A percentile compares a stretch with the other conserved stretches of the same genome.
phyloP scores from a whole-genome alignment of 2,797 vertebrate genomes.

The Enteromius fasciolatus region DNA sequence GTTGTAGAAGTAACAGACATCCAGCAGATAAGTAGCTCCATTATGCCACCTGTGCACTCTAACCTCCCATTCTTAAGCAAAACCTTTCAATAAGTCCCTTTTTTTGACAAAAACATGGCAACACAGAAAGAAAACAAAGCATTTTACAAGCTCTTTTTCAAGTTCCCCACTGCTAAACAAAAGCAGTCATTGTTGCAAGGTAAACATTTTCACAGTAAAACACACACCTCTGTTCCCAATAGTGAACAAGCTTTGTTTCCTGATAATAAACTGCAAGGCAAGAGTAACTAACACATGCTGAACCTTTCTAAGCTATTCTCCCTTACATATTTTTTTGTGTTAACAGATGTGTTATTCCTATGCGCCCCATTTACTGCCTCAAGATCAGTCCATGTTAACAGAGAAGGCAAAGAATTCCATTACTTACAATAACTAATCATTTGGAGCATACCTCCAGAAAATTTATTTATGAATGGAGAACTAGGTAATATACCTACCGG shows the following conservation, averaged over 20 bases:
- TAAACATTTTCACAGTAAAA: conserved; percentile 45
- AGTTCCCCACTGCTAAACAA: conserved; percentile 20
- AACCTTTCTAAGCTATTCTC: conserved; percentile 63
- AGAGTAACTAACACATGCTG: conserved; percentile 62
- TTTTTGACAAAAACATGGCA: conserved; percentile 1
- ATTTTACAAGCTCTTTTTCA: conserved; percentile 22
- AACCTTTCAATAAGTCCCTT: background rate
- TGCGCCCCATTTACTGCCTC: conserved; percentile 50
- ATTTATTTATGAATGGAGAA: conserved; percentile 4
- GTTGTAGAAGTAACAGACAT: background rate
- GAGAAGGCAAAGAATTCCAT: conserved; percentile 3
- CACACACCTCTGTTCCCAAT: conserved; percentile 60
- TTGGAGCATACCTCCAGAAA: background rate
- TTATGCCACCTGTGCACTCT: background rate
- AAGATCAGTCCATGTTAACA: conserved; percentile 47
- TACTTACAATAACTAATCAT: conserved; percentile 5
- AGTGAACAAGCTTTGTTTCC: conserved; percentile 71
- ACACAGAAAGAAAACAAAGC: conserved; percentile 27
- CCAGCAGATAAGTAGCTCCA: background rate
- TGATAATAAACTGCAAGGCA: conserved; percentile 66
- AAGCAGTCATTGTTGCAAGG: conserved; percentile 24
- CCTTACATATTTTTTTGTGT: conserved; percentile 55
- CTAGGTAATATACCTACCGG: background rate
- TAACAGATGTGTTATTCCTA: conserved; percentile 59
- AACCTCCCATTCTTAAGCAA: background rate